Conservation (phyloP, 1,140 invertebrate genomes). For the Drosophila sturtevanti region DNA sequence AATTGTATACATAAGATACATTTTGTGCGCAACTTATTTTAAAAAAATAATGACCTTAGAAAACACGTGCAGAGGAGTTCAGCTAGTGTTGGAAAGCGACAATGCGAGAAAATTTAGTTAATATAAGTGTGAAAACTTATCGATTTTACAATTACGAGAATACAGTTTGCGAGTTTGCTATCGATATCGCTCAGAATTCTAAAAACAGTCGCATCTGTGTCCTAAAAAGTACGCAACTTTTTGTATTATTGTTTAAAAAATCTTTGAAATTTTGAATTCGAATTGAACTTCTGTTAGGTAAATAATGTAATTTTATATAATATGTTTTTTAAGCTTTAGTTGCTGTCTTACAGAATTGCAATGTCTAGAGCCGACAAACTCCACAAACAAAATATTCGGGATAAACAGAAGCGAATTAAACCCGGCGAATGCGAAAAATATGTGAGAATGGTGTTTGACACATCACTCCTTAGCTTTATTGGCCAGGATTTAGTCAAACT, state of each 20-base stretch:
- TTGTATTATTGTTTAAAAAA: no score
- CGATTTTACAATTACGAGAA: no score
- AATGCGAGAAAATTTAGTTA: no score
- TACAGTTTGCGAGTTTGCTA: no score
- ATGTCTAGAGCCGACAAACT: constrained; percentile 63
- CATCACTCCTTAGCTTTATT: constrained; percentile 34
- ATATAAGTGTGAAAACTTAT: no score
- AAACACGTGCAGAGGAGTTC: constrained; percentile 64
- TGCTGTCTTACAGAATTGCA: not conserved
- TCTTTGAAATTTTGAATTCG: no score
- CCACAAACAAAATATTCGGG: constrained; percentile 66
- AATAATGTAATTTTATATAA: no score
- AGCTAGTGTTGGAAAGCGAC: constrained; percentile 8
- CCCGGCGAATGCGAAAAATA: constrained; percentile 84
- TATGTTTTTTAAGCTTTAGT: no score
- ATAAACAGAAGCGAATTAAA: constrained; percentile 82
- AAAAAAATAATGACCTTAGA: constrained; percentile 5
- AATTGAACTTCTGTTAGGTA: no score
- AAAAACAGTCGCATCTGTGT: no score
- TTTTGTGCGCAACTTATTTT: constrained; percentile 75
- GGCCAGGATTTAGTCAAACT: constrained; percentile 49
- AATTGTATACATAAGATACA: constrained; percentile 91
- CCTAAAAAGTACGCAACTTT: no score
- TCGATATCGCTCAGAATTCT: no score
- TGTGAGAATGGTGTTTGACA: constrained; percentile 83